phyloP scores from a whole-genome alignment of 1,140 invertebrate species.

The Caenorhabditis remanei region DNA sequence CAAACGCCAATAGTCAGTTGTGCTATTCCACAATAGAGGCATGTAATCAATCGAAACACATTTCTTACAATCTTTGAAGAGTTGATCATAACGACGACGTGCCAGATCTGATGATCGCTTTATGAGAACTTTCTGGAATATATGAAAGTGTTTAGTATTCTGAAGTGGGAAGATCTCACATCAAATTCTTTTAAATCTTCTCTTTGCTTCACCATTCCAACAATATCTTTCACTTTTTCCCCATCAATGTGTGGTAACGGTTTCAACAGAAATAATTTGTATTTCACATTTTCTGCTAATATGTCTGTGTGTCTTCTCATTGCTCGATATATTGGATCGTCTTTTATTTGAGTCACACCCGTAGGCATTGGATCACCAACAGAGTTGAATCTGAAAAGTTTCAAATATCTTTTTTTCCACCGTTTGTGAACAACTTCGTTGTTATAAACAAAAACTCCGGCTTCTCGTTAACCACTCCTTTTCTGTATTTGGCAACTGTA shows the following conservation, averaged over 20 bases:
- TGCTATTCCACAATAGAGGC: not conserved
- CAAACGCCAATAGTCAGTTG: not conserved
- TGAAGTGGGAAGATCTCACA: not conserved
- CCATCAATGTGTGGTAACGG: not conserved
- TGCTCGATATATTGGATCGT: not conserved
- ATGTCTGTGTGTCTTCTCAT: not conserved
- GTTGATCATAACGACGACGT: not conserved
- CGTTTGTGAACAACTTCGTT: not conserved
- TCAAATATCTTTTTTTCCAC: not conserved
- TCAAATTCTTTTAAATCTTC: not conserved
- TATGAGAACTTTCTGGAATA: not conserved
- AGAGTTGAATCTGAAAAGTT: not conserved
- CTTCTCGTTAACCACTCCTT: not conserved
- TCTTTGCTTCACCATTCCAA: not conserved
- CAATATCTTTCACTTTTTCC: not conserved
- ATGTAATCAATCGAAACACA: not conserved
- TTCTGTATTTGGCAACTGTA: not conserved
- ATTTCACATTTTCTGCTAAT: not conserved
- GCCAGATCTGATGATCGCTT: not conserved
- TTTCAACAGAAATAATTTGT: not conserved
- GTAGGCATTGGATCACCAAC: not conserved
- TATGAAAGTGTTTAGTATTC: not conserved
- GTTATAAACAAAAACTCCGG: not conserved
- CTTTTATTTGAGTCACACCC: not conserved
- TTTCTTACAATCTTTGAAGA: not conserved